These are phyloP conservation scores for Dipodomys spectabilis DNA, from an alignment of 2,113 vertebrate genomes.

Conservation along the genomic window DNA sequence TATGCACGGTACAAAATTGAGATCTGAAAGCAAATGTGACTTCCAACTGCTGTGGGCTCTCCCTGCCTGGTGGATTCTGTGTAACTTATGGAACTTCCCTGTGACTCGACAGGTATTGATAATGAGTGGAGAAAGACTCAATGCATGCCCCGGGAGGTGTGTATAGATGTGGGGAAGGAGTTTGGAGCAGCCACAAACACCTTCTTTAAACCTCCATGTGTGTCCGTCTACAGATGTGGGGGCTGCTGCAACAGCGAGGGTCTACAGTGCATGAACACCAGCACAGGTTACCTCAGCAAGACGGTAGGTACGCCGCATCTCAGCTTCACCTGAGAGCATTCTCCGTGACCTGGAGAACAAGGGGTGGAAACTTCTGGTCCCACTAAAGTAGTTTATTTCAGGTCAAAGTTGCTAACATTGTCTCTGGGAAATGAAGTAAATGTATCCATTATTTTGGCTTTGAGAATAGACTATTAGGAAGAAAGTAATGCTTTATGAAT, in stretches of 20 bases:
- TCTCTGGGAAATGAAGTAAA: background rate
- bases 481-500: background rate
- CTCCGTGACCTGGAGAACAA: accelerated
- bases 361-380: too few relatives aligned
- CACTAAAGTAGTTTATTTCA: too few relatives aligned
- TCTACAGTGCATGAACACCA: conserved; percentile 96
- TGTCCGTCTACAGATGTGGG: conserved; percentile 99
- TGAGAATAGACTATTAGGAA: background rate
- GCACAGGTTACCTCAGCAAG: conserved; percentile 97
- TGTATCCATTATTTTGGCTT: background rate
- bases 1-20: conserved; percentile 3
- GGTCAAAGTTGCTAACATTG: background rate
- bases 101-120: conserved; percentile 96
- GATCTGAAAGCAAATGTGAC: background rate
- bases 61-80: conserved; percentile 73
- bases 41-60: conserved; percentile 55
- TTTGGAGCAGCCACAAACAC: conserved; percentile 98
- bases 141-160: conserved; percentile 97
- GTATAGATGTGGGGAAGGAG: conserved; percentile 99
- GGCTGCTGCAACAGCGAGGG: conserved; percentile 99
- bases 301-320: conserved; percentile 89
- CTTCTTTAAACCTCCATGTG: conserved; percentile 99
- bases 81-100: conserved; percentile 86
- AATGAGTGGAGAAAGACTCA: conserved; percentile 98
- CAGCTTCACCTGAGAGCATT: background rate